Percentiles rank a stretch among this genome's conserved stretches.
phyloP scores from a whole-genome alignment of 2,113 vertebrate species.

The Pholis gunnellus region DNA sequence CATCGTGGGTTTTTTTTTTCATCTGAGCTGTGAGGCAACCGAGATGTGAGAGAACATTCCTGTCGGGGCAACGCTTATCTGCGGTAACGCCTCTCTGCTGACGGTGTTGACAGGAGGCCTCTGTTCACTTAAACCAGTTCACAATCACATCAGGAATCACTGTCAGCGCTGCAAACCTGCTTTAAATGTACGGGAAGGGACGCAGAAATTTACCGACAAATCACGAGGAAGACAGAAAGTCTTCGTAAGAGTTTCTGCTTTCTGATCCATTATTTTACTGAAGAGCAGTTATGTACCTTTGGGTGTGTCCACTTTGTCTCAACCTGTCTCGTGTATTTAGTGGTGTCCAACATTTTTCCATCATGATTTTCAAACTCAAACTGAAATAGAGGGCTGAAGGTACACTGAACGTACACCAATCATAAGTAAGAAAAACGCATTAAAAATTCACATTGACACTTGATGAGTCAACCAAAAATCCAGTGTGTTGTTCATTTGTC shows the following conservation, averaged over 20 bases:
- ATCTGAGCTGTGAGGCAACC: conserved; percentile 30
- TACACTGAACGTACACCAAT: too few relatives aligned
- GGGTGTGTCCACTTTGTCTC: background rate
- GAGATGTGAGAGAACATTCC: conserved; percentile 52
- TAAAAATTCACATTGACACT: too few relatives aligned
- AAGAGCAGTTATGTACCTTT: background rate
- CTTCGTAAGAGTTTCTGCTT: too few relatives aligned
- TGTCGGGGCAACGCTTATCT: conserved; percentile 52
- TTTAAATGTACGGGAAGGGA: background rate
- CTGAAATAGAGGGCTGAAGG: background rate
- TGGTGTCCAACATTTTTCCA: background rate
- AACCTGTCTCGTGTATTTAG: background rate
- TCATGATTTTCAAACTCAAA: too few relatives aligned
- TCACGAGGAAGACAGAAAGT: background rate
- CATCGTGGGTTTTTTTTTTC: background rate
- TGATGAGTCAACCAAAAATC: too few relatives aligned
- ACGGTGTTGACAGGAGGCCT: conserved; percentile 23
- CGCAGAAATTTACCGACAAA: background rate
- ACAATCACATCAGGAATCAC: conserved; percentile 8
- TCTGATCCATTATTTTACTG: background rate
- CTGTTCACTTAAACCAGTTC: conserved; percentile 31
- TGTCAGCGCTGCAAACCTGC: background rate
- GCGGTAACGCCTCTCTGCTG: conserved; percentile 41
- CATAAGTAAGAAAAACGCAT: too few relatives aligned
- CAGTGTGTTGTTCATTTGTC: too few relatives aligned